Conservation (phyloP, 2,113 vertebrate genomes). For the Electrona antarctica region DNA sequence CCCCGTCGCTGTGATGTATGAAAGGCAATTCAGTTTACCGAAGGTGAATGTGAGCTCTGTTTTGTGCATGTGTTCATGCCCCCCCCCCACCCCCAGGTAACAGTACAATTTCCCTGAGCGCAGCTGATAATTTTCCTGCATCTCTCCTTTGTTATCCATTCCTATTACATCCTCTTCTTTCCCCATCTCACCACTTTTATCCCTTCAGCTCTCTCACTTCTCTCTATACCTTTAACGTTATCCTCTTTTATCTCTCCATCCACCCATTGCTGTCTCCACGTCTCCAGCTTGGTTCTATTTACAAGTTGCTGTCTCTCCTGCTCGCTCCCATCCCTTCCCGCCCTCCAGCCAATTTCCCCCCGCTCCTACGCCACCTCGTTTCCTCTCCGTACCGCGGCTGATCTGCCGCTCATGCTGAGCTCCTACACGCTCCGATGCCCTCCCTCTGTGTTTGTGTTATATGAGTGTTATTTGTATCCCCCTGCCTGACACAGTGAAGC, state of each 20-base stretch:
- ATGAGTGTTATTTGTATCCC: slow-evolving; percentile 73
- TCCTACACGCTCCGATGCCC: slow-evolving; percentile 64
- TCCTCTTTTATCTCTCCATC: slow-evolving; percentile 43
- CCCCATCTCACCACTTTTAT: slow-evolving; percentile 40
- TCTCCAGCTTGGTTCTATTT: slow-evolving; percentile 61
- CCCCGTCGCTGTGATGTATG: too few relatives aligned
- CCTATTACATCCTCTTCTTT: slow-evolving; percentile 33
- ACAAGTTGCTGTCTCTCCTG: slow-evolving; percentile 36
- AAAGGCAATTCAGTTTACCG: too few relatives aligned
- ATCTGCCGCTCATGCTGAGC: slow-evolving; percentile 69
- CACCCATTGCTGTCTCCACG: slow-evolving; percentile 42
- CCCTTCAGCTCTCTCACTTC: slow-evolving; percentile 27
- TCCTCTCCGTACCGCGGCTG: slow-evolving; percentile 67
- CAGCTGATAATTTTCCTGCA: slow-evolving; percentile 12
- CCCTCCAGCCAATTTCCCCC: slow-evolving; percentile 69
- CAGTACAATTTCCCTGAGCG: not conserved
- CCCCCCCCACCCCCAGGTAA: not conserved
- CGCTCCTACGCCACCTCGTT: slow-evolving; percentile 66
- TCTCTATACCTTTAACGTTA: slow-evolving; percentile 32
- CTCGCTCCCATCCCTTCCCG: slow-evolving; percentile 54
- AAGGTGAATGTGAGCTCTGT: too few relatives aligned
- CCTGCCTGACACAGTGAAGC: slow-evolving; percentile 63
- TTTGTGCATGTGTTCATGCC: too few relatives aligned
- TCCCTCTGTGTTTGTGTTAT: slow-evolving; percentile 71
- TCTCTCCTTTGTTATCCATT: slow-evolving; percentile 11